Conservation (phyloP, 2,888 invertebrate species). For the Perdita meconis region DNA sequence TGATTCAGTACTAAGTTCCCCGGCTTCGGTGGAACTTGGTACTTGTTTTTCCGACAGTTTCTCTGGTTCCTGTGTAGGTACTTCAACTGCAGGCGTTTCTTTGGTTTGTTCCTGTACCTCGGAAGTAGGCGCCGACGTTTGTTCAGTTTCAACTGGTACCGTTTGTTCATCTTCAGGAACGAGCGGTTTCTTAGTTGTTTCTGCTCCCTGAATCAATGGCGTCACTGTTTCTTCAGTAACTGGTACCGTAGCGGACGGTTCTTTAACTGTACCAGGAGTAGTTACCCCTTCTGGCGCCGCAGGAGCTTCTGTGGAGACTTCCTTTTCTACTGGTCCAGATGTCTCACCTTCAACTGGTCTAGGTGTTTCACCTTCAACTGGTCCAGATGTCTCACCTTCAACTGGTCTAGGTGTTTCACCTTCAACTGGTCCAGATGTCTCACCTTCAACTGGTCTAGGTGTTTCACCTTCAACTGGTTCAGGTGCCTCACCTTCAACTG, state of each 20-base stretch:
- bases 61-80: slow-evolving; percentile 31
- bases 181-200: slow-evolving; percentile 32
- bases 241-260: slow-evolving; percentile 36
- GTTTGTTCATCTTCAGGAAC: slow-evolving; percentile 22
- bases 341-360: slow-evolving; percentile 47
- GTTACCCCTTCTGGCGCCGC: slow-evolving; percentile 31
- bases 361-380: slow-evolving; percentile 41
- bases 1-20: slow-evolving; percentile 26
- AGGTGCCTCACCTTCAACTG: slow-evolving; percentile 49
- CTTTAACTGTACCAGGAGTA: slow-evolving; percentile 28
- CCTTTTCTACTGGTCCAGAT: slow-evolving; percentile 27
- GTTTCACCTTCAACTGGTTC: slow-evolving; percentile 10
- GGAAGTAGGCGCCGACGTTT: slow-evolving; percentile 39
- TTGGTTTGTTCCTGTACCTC: slow-evolving; percentile 38
- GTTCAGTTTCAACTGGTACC: slow-evolving; percentile 38
- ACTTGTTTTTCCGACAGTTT: slow-evolving; percentile 37
- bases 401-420: slow-evolving; percentile 40
- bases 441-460: slow-evolving; percentile 45
- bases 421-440: slow-evolving; percentile 44
- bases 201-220: neutral
- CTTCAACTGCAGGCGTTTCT: slow-evolving; percentile 43
- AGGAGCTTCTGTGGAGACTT: slow-evolving; percentile 36
- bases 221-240: slow-evolving; percentile 24
- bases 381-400: slow-evolving; percentile 42
- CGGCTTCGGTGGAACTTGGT: slow-evolving; percentile 34